phyloP scores from a whole-genome alignment of 2,113 vertebrate genomes.

The Oenanthe oenanthe region DNA sequence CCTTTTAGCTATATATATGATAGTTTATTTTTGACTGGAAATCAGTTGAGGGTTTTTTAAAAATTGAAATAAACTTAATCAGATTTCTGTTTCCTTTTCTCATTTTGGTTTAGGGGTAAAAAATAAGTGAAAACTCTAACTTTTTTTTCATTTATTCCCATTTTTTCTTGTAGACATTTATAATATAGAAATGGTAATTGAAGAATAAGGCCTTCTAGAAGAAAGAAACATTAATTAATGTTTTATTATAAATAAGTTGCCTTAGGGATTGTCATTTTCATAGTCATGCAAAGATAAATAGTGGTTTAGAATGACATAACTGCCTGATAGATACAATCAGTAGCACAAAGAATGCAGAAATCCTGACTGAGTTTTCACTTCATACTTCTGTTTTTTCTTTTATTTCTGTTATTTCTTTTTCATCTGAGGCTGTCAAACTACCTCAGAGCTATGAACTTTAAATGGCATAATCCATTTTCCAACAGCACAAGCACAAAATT shows the following conservation, averaged over 20 bases:
- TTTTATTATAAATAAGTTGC: background rate
- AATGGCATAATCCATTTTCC: background rate
- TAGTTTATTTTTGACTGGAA: background rate
- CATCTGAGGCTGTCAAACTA: background rate
- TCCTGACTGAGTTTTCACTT: background rate
- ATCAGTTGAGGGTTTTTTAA: accelerated
- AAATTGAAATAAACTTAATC: background rate
- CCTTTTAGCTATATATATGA: background rate
- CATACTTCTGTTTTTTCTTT: too few relatives aligned
- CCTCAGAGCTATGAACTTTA: background rate
- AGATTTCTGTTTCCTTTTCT: background rate
- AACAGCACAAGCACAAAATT: background rate
- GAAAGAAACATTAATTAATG: background rate
- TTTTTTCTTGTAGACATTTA: background rate
- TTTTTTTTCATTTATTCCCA: background rate
- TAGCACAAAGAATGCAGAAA: background rate
- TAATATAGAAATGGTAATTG: background rate
- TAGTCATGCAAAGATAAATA: background rate
- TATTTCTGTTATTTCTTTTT: background rate
- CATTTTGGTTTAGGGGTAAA: background rate
- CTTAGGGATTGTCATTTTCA: background rate
- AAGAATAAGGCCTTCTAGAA: background rate
- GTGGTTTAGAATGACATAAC: background rate
- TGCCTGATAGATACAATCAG: background rate
- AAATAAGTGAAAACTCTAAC: background rate